Evolutionary conservation across 2,113 vertebrate species (phyloP), one percentile per base, ranked within the genome.

Genomic region (Chaetorhynchus papuensis): DNA sequence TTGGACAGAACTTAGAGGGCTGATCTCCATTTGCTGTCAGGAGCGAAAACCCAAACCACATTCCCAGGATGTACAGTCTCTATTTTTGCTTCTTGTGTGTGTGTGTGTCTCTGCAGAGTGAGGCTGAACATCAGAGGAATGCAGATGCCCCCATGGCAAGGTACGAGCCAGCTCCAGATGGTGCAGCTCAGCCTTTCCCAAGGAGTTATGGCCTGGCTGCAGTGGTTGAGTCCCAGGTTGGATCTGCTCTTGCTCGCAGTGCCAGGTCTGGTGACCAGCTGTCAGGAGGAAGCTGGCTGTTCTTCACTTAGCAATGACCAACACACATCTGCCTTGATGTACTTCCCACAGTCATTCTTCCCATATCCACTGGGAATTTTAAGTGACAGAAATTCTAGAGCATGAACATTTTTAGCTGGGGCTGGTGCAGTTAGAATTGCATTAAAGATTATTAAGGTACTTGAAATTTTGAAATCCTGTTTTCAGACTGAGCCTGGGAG

Each of bases 51-150:
- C 41, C 35, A 26, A 52, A 52, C 54, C 33, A 7, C 10, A 23
- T 35, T 23, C 30, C 16, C 13, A 47, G 35, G 45, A 57, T 2
- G 2, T 2, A 3, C 15, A 28, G n/a, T 35, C 39, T 42, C 17
- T 90, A 0, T 52, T 83, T 90, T 80, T 3, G 3, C 53, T 71
- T 81, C 52, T 33, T 45, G 31, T 0, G 0, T 30, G 19, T 0
- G 0, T 30, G 19, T 54, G 56, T 42, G 41, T 70, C 5, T 69
- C 44, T 85, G 82, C 44, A 66, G 56, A 56, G 79, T 0, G 0
- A 89, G 42, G 27, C 31, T 39, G 71, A 70, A 35, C 47, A 44
- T 13, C 23, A 66, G 27, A 53, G 27, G 22, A 90, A 61, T 31
- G 30, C 45, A 69, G 45, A 28, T 74, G 54, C 31, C 28, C 22